phyloP scores from a whole-genome alignment of 2,888 invertebrate genomes.

The Formica aserva region DNA sequence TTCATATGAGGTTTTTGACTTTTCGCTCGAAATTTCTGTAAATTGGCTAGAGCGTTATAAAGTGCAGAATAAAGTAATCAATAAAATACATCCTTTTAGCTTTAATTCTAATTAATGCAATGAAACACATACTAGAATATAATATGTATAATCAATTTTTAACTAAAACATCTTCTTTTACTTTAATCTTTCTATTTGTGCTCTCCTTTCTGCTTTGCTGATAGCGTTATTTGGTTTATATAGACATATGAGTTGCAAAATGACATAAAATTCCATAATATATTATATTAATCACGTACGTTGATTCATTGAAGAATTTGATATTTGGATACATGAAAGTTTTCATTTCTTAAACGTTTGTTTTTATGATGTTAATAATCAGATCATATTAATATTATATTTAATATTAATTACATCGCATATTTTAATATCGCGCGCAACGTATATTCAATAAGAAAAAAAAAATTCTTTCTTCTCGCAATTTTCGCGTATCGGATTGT shows the following conservation, averaged over 20 bases:
- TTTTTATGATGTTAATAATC: neutral
- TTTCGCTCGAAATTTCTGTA: neutral
- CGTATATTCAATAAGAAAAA: constrained; percentile 23
- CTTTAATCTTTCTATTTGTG: neutral
- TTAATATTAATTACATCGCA: too few relatives aligned
- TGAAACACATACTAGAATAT: too few relatives aligned
- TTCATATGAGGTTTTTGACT: neutral
- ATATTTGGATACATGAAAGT: neutral
- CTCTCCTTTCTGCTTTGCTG: neutral
- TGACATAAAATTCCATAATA: neutral
- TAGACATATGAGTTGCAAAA: neutral
- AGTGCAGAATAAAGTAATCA: neutral
- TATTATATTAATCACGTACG: constrained; percentile 48
- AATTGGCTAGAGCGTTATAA: too few relatives aligned
- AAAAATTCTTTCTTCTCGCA: neutral
- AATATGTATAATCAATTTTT: neutral
- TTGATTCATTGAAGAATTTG: constrained; percentile 45
- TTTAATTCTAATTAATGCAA: neutral
- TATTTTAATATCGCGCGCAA: neutral
- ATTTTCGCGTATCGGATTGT: neutral
- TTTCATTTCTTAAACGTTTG: neutral
- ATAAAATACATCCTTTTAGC: neutral
- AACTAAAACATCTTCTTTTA: neutral
- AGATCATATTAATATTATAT: too few relatives aligned
- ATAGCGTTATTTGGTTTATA: neutral